phyloP scores from a whole-genome alignment of 1,140 invertebrate species.

The Drosophila mauritiana region DNA sequence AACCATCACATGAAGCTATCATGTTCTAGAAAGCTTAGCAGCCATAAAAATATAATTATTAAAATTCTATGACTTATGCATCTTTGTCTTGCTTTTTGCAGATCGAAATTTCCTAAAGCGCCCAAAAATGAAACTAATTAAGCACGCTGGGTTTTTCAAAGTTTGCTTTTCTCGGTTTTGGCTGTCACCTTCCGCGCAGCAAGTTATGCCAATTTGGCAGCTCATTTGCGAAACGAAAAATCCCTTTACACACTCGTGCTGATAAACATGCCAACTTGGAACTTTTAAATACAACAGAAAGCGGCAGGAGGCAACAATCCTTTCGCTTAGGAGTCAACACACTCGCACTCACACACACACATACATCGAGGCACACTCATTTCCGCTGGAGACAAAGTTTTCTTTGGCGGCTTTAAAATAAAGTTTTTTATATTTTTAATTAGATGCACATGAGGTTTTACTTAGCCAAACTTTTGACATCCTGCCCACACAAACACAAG shows the following conservation, averaged over 20 bases:
- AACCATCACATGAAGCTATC: too few relatives aligned
- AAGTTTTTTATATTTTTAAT: slow-evolving; percentile 83
- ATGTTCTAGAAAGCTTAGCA: not conserved
- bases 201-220: slow-evolving; percentile 77
- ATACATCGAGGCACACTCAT: slow-evolving; percentile 25
- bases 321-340: slow-evolving; percentile 24
- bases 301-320: slow-evolving; percentile 56
- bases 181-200: slow-evolving; percentile 31
- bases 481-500: slow-evolving; percentile 25
- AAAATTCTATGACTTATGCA: too few relatives aligned
- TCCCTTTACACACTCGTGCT: slow-evolving; percentile 57
- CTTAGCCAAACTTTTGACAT: slow-evolving; percentile 76
- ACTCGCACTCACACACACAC: slow-evolving; percentile 13
- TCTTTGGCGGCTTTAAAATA: slow-evolving; percentile 81
- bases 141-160: slow-evolving; percentile 47
- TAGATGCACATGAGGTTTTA: slow-evolving; percentile 82
- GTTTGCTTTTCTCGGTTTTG: not conserved
- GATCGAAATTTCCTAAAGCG: not conserved
- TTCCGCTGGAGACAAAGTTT: slow-evolving; percentile 77
- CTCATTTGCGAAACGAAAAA: slow-evolving; percentile 69
- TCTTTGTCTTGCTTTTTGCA: not conserved
- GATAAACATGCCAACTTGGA: slow-evolving; percentile 72
- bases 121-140: slow-evolving; percentile 58
- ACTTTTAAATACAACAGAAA: slow-evolving; percentile 59
- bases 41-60: too few relatives aligned